Conservation (phyloP, 64 coral and sea anemone species). For the Pocillopora damicornis region DNA sequence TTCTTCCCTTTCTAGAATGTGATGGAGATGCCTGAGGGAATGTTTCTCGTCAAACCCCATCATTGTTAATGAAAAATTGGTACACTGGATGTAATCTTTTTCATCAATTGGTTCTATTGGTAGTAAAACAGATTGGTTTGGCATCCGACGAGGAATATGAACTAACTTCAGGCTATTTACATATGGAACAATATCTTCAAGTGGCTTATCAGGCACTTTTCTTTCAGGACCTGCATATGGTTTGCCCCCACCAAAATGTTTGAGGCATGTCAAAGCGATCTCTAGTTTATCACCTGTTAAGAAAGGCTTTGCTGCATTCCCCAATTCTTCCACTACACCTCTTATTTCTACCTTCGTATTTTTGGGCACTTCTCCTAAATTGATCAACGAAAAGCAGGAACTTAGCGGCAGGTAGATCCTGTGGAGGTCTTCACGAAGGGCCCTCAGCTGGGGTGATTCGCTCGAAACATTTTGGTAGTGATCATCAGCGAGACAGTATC, state of each 20-base stretch:
- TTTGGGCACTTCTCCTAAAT: background rate
- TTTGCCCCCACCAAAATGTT: background rate
- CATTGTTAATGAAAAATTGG: too few species aligned
- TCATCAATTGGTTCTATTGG: too few species aligned
- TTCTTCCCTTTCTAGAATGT: too few species aligned
- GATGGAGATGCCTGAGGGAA: too few species aligned
- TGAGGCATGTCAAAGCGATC: constrained; percentile 5
- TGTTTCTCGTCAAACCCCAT: too few species aligned
- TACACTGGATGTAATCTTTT: too few species aligned
- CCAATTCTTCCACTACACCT: background rate
- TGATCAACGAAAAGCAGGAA: background rate
- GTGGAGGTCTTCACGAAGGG: background rate
- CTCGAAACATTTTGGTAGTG: too few species aligned
- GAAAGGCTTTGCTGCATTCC: background rate
- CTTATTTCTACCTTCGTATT: background rate
- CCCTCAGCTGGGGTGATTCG: background rate
- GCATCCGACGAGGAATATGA: background rate
- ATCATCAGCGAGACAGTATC: background rate
- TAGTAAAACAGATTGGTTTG: too few species aligned
- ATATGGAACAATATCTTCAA: background rate
- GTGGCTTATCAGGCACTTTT: too few species aligned
- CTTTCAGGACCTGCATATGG: background rate
- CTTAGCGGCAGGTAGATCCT: background rate
- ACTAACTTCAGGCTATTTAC: background rate
- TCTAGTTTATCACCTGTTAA: background rate